These are phyloP conservation scores for Flexamia atlantica DNA, from an alignment of 2,888 invertebrate genomes.

Conservation along the genomic window DNA sequence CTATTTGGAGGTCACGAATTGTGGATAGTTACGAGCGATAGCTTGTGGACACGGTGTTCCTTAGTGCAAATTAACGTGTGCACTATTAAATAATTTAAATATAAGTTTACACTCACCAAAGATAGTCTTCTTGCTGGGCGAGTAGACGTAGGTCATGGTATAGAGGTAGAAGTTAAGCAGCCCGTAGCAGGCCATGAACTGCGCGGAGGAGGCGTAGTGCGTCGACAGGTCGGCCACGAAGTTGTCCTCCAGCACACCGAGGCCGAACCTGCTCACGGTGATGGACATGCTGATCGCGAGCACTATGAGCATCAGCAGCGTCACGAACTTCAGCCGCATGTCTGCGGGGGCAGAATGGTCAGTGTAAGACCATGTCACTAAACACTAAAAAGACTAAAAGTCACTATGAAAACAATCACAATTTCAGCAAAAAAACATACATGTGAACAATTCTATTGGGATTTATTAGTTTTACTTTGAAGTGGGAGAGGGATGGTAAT, in stretches of 20 bases:
- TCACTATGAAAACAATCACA: too few relatives aligned
- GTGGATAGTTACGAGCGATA: too few relatives aligned
- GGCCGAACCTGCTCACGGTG: slow-evolving; percentile 89
- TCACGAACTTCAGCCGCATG: slow-evolving; percentile 93
- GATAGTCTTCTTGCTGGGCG: slow-evolving; percentile 88
- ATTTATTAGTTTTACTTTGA: too few relatives aligned
- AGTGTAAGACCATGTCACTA: too few relatives aligned
- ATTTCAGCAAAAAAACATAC: too few relatives aligned
- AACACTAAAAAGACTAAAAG: too few relatives aligned
- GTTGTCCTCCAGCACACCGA: slow-evolving; percentile 94
- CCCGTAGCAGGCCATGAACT: slow-evolving; percentile 97
- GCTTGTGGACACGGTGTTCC: too few relatives aligned
- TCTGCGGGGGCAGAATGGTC: slow-evolving; percentile 78
- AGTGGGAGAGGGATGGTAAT: too few relatives aligned
- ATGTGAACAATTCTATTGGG: too few relatives aligned
- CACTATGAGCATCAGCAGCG: slow-evolving; percentile 90
- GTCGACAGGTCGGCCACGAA: slow-evolving; percentile 94
- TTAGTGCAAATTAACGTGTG: too few relatives aligned
- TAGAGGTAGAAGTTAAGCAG: slow-evolving; percentile 96
- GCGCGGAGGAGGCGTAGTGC: slow-evolving; percentile 93
- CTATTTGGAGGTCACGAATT: too few relatives aligned
- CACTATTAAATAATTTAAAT: too few relatives aligned
- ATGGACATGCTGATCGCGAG: slow-evolving; percentile 74
- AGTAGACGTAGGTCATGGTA: slow-evolving; percentile 96
- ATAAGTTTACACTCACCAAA: slow-evolving; percentile 87